These are phyloP conservation scores for Leptopilina clavipes DNA, from an alignment of 1,140 invertebrate species.

Conservation along the genomic window DNA sequence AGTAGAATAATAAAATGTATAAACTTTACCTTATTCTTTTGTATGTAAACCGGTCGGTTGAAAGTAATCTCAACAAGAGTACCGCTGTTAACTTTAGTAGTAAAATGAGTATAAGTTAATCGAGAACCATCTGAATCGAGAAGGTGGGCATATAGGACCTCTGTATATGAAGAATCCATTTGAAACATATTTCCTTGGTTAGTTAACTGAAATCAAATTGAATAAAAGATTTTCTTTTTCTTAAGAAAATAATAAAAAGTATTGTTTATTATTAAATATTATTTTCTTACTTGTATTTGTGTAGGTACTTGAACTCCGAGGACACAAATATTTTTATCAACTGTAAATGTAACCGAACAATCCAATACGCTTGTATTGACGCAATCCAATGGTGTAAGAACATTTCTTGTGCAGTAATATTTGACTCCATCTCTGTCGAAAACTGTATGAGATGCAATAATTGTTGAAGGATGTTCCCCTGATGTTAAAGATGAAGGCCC, in stretches of 20 bases:
- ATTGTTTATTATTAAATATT: neutral
- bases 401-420: slow-evolving; percentile 80
- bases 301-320: slow-evolving; percentile 80
- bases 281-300: slow-evolving; percentile 54
- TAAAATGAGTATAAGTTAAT: slow-evolving; percentile 87
- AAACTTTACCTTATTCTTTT: slow-evolving; percentile 79
- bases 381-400: slow-evolving; percentile 79
- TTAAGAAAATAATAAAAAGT: neutral
- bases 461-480: neutral
- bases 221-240: too few species aligned
- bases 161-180: slow-evolving; percentile 77
- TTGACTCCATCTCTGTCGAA: slow-evolving; percentile 72
- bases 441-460: neutral
- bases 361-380: slow-evolving; percentile 83
- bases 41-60: slow-evolving; percentile 84
- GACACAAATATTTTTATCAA: slow-evolving; percentile 86
- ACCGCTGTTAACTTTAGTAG: slow-evolving; percentile 78
- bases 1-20: neutral
- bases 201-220: neutral
- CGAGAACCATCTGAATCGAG: slow-evolving; percentile 84
- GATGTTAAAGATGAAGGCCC: neutral
- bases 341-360: slow-evolving; percentile 84
- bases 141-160: slow-evolving; percentile 86
- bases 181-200: neutral
- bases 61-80: slow-evolving; percentile 85